These are phyloP conservation scores for Aporrectodea caliginosa DNA, from an alignment of 1,140 invertebrate genomes.

Conservation along the genomic window DNA sequence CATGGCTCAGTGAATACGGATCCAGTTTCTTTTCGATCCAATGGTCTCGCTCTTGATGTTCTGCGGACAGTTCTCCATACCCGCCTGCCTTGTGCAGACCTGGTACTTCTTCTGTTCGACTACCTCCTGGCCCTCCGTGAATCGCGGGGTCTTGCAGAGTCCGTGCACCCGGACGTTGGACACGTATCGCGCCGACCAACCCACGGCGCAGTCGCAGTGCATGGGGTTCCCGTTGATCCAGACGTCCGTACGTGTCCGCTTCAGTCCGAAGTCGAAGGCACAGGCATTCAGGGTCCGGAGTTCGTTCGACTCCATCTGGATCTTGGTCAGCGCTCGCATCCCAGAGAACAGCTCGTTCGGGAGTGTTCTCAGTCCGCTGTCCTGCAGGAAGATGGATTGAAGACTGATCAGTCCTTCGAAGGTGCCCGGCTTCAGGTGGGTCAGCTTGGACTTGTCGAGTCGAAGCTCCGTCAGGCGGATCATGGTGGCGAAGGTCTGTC, in stretches of 20 bases:
- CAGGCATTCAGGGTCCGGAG: slow-evolving; percentile 25
- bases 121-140: not conserved
- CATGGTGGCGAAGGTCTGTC: slow-evolving; percentile 23
- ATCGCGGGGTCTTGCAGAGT: not conserved
- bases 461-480: slow-evolving; percentile 14
- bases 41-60: not conserved
- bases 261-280: slow-evolving; percentile 15
- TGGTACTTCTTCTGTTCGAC: not conserved
- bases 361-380: not conserved
- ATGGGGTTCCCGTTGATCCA: slow-evolving; percentile 23
- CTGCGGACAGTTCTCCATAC: not conserved
- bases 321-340: not conserved
- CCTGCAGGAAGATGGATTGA: not conserved
- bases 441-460: slow-evolving; percentile 24
- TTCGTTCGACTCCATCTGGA: slow-evolving; percentile 21
- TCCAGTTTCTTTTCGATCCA: not conserved
- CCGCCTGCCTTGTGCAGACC: not conserved
- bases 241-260: slow-evolving; percentile 11
- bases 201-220: slow-evolving; percentile 26
- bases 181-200: slow-evolving; percentile 14
- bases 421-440: not conserved
- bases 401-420: slow-evolving; percentile 2
- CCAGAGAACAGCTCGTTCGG: not conserved
- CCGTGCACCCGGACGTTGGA: slow-evolving; percentile 4
- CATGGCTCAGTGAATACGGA: too few species aligned